Evolutionary conservation across 2,113 vertebrate genomes (phyloP).

Genomic region (Perca flavescens): DNA sequence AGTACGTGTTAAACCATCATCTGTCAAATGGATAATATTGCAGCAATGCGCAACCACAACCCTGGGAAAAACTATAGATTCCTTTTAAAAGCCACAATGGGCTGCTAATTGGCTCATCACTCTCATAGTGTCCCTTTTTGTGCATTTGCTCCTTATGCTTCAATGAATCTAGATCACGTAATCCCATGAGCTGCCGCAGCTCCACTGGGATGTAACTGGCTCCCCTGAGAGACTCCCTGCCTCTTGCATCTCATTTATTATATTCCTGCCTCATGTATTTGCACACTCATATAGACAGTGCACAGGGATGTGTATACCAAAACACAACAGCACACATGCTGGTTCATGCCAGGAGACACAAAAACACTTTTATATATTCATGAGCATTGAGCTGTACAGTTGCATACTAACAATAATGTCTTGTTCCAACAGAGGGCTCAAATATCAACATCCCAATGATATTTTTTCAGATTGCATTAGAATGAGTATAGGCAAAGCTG

Average conservation of each 20-base stretch:
- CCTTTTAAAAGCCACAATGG: constrained; percentile 54
- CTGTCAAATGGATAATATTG: background rate
- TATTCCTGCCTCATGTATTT: constrained; percentile 26
- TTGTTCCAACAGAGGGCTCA: constrained; percentile 2
- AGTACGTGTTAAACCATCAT: constrained; percentile 11
- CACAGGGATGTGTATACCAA: constrained; percentile 11
- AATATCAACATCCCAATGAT: constrained; percentile 17
- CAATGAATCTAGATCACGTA: constrained; percentile 63
- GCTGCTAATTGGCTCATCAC: constrained; percentile 68
- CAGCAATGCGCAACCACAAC: constrained; percentile 11
- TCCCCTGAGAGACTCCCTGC: constrained; percentile 41
- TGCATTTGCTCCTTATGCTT: constrained; percentile 51
- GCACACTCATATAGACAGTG: constrained; percentile 7
- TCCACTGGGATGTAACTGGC: constrained; percentile 51
- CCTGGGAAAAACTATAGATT: constrained; percentile 53
- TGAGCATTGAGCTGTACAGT: background rate
- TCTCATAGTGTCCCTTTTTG: constrained; percentile 40
- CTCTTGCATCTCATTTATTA: constrained; percentile 32
- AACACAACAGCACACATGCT: constrained; percentile 24
- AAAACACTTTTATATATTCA: background rate
- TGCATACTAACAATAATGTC: constrained; percentile 6
- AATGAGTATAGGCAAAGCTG: constrained; percentile 32
- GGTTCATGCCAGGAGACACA: constrained; percentile 3
- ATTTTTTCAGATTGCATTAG: constrained; percentile 20
- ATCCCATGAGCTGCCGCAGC: constrained; percentile 48